These are phyloP conservation scores for Diorhabda sublineata DNA, from an alignment of 1,140 invertebrate genomes.

Conservation along the genomic window DNA sequence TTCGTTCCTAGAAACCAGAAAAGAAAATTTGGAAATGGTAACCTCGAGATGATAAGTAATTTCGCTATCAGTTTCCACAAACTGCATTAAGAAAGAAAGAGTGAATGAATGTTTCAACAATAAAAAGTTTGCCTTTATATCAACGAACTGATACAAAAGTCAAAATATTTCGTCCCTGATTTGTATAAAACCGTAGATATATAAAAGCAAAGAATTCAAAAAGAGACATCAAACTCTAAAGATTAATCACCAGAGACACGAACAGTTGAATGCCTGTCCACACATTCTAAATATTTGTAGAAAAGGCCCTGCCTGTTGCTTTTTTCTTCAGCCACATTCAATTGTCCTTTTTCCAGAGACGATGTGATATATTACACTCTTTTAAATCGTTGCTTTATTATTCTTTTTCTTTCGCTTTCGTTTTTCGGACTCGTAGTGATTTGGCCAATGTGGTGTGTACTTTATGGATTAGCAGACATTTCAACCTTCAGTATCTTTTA, in stretches of 20 bases:
- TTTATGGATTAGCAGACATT: slow-evolving; percentile 13
- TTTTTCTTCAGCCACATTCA: slow-evolving; percentile 15
- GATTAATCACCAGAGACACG: slow-evolving; percentile 27
- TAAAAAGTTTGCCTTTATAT: neutral
- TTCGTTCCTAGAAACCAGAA: too few relatives aligned
- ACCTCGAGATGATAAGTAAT: too few relatives aligned
- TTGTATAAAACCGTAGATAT: neutral
- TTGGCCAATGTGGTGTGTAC: slow-evolving; percentile 27
- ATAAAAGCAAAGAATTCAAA: slow-evolving; percentile 6
- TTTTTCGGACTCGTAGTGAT: slow-evolving; percentile 14
- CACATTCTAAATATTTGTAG: slow-evolving; percentile 31
- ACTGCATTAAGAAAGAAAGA: too few relatives aligned
- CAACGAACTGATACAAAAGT: slow-evolving; percentile 10
- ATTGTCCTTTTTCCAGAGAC: slow-evolving; percentile 18
- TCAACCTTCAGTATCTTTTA: too few relatives aligned
- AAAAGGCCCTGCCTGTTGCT: slow-evolving; percentile 22
- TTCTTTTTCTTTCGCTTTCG: slow-evolving; percentile 6
- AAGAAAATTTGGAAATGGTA: too few relatives aligned
- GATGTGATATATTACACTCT: slow-evolving; percentile 21
- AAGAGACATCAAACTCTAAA: slow-evolving; percentile 21
- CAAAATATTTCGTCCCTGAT: slow-evolving; percentile 20
- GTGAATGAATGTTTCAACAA: neutral
- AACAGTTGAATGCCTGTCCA: slow-evolving; percentile 29
- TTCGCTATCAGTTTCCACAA: too few relatives aligned
- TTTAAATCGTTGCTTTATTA: slow-evolving; percentile 19